Evolutionary conservation across 2,888 invertebrate species (phyloP).

Genomic region (Cinara cedri): DNA sequence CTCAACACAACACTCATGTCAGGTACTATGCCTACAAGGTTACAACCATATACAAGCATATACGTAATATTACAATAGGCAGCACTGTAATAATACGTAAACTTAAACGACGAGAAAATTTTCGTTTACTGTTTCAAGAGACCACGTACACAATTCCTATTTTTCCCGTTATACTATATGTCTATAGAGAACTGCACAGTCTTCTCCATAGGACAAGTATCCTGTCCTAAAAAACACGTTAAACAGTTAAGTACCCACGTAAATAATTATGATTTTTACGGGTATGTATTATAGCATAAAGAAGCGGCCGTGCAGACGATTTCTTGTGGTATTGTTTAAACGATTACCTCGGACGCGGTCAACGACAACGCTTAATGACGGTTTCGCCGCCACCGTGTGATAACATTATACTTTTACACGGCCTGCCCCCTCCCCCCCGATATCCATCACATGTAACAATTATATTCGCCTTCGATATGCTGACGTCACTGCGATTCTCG

Average conservation of each 20-base stretch:
- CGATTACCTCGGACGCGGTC: neutral
- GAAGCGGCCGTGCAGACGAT: neutral
- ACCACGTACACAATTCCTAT: neutral
- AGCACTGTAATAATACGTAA: too few species aligned
- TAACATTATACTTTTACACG: conserved; percentile 43
- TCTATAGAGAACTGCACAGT: too few species aligned
- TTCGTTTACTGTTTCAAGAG: neutral
- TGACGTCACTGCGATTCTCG: neutral
- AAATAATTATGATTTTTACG: neutral
- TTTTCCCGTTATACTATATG: too few species aligned
- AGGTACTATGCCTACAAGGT: too few species aligned
- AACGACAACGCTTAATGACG: conserved; percentile 21
- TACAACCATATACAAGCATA: too few species aligned
- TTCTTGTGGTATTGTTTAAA: neutral
- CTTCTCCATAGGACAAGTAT: too few species aligned
- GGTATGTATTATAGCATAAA: neutral
- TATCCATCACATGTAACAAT: neutral
- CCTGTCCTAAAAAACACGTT: too few species aligned
- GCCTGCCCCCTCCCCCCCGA: neutral
- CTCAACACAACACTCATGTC: too few species aligned
- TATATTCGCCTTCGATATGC: conserved; percentile 33
- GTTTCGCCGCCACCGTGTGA: conserved; percentile 5
- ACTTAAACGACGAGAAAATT: neutral
- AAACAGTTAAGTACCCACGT: too few species aligned
- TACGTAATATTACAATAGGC: too few species aligned